These are phyloP conservation scores for Dasypus novemcinctus DNA, from an alignment of 2,113 vertebrate species.

Conservation along the genomic window DNA sequence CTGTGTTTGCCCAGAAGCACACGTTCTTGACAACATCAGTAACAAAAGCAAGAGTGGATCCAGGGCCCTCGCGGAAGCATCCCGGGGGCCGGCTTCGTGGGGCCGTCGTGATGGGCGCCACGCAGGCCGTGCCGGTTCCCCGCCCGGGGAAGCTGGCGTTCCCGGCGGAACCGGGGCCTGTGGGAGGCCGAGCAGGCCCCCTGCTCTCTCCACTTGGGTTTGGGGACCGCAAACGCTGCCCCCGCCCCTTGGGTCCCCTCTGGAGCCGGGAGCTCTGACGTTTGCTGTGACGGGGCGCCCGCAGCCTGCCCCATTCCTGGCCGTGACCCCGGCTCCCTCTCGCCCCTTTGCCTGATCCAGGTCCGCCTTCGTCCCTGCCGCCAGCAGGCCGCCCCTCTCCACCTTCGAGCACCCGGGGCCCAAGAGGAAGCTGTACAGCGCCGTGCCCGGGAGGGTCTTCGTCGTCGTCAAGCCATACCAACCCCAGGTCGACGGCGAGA, in stretches of 20 bases:
- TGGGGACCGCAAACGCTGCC: accelerated
- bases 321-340: not conserved
- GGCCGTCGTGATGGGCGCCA: not conserved
- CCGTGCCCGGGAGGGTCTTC: conserved; percentile 94
- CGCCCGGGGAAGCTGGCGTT: accelerated
- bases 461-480: conserved; percentile 92
- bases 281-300: no score
- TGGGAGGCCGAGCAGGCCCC: not conserved
- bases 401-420: conserved; percentile 86
- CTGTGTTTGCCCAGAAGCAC: not conserved
- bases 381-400: conserved; percentile 82
- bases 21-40: not conserved
- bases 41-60: not conserved
- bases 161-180: accelerated
- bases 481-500: conserved; percentile 93
- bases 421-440: conserved; percentile 96
- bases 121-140: not conserved
- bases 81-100: not conserved
- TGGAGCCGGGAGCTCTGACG: accelerated
- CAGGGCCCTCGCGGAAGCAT: not conserved
- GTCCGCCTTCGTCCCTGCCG: conserved; percentile 82
- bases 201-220: accelerated
- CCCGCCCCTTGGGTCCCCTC: accelerated
- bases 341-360: conserved; percentile 62
- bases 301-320: not conserved